These are phyloP conservation scores for Harpegnathos saltator DNA, from an alignment of 1,140 invertebrate species.

Conservation along the genomic window DNA sequence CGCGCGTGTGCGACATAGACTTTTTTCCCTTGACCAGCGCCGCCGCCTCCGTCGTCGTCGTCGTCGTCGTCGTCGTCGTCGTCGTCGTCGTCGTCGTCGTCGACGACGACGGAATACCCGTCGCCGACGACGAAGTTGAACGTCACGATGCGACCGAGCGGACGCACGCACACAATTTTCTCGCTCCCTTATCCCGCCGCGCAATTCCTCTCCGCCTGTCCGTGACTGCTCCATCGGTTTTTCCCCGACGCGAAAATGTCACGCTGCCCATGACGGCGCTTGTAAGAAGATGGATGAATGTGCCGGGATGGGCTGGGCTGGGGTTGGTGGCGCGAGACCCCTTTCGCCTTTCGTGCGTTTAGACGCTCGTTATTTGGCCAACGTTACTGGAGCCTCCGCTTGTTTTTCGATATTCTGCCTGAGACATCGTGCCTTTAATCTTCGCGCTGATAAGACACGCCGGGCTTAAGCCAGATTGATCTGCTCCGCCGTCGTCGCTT, in stretches of 20 bases:
- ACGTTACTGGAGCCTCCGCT: slow-evolving; percentile 8
- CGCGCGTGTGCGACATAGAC: slow-evolving; percentile 1
- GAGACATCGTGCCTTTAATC: slow-evolving; percentile 34
- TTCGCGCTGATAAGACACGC: slow-evolving; percentile 33
- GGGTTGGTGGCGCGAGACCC: too few species aligned
- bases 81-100: neutral
- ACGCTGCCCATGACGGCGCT: slow-evolving; percentile 60
- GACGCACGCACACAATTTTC: slow-evolving; percentile 45
- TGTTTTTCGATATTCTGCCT: slow-evolving; percentile 56
- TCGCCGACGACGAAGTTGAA: slow-evolving; percentile 17
- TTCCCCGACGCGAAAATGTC: slow-evolving; percentile 65
- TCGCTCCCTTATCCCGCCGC: slow-evolving; percentile 12
- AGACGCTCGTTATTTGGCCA: slow-evolving; percentile 49
- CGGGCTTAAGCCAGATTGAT: slow-evolving; percentile 1
- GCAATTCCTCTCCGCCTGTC: slow-evolving; percentile 60
- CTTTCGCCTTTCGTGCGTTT: slow-evolving; percentile 9
- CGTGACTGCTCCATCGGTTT: slow-evolving; percentile 59
- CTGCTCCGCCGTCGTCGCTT: neutral
- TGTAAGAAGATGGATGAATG: slow-evolving; percentile 67
- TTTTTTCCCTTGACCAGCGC: slow-evolving; percentile 22
- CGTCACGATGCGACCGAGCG: slow-evolving; percentile 10
- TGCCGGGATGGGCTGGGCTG: neutral
- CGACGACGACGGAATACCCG: slow-evolving; percentile 5
- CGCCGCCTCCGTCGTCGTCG: slow-evolving; percentile 2
- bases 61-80: neutral